Conservation (phyloP, 2,888 invertebrate species). For the Mamestra brassicae region DNA sequence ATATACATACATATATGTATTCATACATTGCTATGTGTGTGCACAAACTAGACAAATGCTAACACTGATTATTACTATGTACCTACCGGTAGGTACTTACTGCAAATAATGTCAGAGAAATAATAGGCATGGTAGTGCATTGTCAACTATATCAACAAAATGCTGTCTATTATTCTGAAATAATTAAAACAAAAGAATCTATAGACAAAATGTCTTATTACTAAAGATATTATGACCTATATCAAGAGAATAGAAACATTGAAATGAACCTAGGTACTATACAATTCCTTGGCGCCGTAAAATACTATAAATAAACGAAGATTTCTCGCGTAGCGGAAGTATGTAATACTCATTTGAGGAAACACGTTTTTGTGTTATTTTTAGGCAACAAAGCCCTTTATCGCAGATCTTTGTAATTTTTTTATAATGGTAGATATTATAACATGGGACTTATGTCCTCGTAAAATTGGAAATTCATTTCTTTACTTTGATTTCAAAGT, state of each 20-base stretch:
- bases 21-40: background rate
- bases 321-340: slow-evolving; percentile 5
- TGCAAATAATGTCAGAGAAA: slow-evolving; percentile 23
- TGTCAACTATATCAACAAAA: slow-evolving; percentile 14
- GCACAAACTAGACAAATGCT: slow-evolving; percentile 16
- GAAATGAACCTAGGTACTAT: background rate
- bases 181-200: slow-evolving; percentile 7
- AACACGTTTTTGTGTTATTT: slow-evolving; percentile 22
- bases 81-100: slow-evolving; percentile 1
- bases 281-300: background rate
- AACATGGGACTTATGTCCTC: background rate
- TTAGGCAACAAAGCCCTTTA: background rate
- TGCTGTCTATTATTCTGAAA: background rate
- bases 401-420: background rate
- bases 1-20: background rate
- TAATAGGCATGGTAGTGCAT: slow-evolving; percentile 21
- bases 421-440: background rate
- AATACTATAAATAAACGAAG: slow-evolving; percentile 4
- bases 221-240: background rate
- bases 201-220: background rate
- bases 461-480: background rate
- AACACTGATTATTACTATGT: slow-evolving; percentile 7
- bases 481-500: background rate
- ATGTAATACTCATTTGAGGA: slow-evolving; percentile 2
- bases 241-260: background rate